These are phyloP conservation scores for Ophion ventricosus DNA, from an alignment of 2,888 invertebrate species.

Conservation along the genomic window DNA sequence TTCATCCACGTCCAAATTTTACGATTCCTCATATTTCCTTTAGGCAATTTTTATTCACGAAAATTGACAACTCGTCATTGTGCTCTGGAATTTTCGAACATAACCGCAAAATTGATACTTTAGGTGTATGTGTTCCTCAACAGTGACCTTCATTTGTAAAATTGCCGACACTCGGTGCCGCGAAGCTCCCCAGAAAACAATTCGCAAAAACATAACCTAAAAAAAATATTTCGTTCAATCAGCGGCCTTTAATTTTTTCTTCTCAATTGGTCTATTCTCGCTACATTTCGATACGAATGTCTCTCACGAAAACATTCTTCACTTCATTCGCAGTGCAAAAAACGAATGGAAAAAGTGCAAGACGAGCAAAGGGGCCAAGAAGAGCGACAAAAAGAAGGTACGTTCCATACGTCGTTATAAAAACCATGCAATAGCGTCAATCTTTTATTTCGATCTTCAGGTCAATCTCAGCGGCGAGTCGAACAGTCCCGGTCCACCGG, in stretches of 20 bases:
- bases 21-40: background rate
- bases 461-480: slow-evolving; percentile 77
- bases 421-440: background rate
- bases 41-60: background rate
- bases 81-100: background rate
- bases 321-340: slow-evolving; percentile 79
- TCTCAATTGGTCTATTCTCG: background rate
- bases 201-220: slow-evolving; percentile 14
- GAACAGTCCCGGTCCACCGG: slow-evolving; percentile 79
- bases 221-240: background rate
- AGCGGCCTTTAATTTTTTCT: background rate
- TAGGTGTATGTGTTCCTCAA: background rate
- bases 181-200: slow-evolving; percentile 1
- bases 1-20: background rate
- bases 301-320: background rate
- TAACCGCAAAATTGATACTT: slow-evolving; percentile 57
- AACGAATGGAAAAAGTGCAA: slow-evolving; percentile 84
- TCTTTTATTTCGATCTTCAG: slow-evolving; percentile 67
- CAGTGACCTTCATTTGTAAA: background rate
- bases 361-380: slow-evolving; percentile 80
- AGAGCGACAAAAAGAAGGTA: slow-evolving; percentile 83
- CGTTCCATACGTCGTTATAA: background rate
- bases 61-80: background rate
- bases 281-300: background rate
- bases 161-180: slow-evolving; percentile 53